phyloP scores from a whole-genome alignment of 2,888 invertebrate genomes.

The Agrotis ipsilon region DNA sequence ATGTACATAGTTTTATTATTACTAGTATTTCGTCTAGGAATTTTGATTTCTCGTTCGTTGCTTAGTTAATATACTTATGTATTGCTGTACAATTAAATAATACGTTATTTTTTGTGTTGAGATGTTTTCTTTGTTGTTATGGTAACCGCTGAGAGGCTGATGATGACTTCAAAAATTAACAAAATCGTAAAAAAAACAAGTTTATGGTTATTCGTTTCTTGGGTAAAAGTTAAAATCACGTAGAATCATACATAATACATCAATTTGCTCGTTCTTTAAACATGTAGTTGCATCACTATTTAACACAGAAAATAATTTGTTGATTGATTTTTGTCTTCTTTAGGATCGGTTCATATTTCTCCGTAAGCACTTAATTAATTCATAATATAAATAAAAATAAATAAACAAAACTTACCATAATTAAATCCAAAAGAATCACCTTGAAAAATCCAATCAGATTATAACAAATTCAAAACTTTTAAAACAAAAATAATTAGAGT shows the following conservation, averaged over 20 bases:
- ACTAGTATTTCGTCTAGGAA: not conserved
- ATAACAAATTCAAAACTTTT: conserved; percentile 61
- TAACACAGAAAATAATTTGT: too few species aligned
- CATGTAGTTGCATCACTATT: too few species aligned
- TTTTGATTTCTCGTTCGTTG: conserved; percentile 1
- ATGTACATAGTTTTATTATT: not conserved
- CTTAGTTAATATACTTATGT: not conserved
- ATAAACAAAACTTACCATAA: conserved; percentile 58
- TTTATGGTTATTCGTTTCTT: too few species aligned
- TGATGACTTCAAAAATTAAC: too few species aligned
- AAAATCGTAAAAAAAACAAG: not conserved
- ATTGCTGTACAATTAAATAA: not conserved
- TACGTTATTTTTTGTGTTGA: not conserved
- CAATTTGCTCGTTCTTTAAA: too few species aligned
- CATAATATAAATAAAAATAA: not conserved
- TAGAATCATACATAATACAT: too few species aligned
- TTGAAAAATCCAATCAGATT: conserved; percentile 64
- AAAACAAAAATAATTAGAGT: conserved; percentile 50
- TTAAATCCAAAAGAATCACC: conserved; percentile 60
- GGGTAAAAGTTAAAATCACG: too few species aligned
- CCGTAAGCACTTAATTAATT: too few species aligned
- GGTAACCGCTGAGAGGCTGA: not conserved
- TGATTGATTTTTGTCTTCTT: too few species aligned
- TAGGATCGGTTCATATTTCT: not conserved
- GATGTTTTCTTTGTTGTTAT: not conserved